Conservation (phyloP, 2,113 vertebrate species). For the Phalacrocorax brasilianus region DNA sequence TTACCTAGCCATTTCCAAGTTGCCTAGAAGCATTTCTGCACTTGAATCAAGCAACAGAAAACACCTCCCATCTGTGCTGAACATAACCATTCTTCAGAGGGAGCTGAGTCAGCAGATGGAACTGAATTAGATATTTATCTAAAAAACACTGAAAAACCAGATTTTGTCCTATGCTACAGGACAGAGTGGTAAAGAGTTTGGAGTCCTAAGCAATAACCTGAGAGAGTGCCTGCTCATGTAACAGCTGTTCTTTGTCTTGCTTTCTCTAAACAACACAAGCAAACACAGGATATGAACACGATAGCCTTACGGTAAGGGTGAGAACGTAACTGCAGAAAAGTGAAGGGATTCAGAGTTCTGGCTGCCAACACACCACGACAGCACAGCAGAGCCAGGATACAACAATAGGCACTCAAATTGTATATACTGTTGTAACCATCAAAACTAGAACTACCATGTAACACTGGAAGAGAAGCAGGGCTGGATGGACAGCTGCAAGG, state of each 20-base stretch:
- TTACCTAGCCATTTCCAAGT: constrained; percentile 3
- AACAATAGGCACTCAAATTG: background rate
- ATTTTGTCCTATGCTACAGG: background rate
- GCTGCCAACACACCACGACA: background rate
- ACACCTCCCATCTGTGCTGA: constrained; percentile 34
- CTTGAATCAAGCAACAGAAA: constrained; percentile 18
- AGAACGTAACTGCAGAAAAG: background rate
- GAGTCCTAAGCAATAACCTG: constrained; percentile 3
- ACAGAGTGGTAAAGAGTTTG: background rate
- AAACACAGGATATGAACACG: constrained; percentile 54
- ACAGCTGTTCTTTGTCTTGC: constrained; percentile 52
- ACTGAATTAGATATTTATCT: constrained; percentile 19
- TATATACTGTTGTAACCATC: background rate
- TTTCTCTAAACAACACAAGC: constrained; percentile 46
- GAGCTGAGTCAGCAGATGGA: constrained; percentile 54
- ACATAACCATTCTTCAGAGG: background rate
- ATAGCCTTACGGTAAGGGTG: background rate
- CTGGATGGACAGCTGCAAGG: background rate
- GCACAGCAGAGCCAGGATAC: background rate
- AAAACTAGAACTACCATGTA: background rate
- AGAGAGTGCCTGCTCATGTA: background rate
- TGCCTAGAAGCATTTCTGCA: constrained; percentile 23
- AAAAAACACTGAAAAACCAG: background rate
- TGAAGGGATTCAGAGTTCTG: background rate
- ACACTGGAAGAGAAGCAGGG: background rate